These are phyloP conservation scores for Polydrusus pterygomalis DNA, from an alignment of 2,888 invertebrate genomes.

Conservation along the genomic window DNA sequence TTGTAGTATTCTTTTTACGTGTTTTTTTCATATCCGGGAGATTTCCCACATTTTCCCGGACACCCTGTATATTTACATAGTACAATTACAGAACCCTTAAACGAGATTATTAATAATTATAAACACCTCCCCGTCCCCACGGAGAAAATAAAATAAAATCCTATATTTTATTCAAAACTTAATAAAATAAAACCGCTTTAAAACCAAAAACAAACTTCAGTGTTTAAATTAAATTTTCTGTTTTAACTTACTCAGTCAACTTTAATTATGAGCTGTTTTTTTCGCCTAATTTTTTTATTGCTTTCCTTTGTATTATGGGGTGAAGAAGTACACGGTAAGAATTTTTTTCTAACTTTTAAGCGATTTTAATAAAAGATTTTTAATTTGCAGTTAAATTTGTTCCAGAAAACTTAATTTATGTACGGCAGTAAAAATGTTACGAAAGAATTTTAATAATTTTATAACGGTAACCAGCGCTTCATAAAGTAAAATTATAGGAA, in stretches of 20 bases:
- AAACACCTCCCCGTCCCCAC: too few relatives aligned
- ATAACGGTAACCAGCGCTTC: neutral
- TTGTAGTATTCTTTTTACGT: too few relatives aligned
- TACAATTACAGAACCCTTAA: too few relatives aligned
- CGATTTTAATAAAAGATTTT: constrained; percentile 5
- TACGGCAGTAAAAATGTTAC: neutral
- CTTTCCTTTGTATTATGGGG: neutral
- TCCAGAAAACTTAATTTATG: constrained; percentile 3
- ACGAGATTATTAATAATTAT: too few relatives aligned
- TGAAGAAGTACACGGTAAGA: constrained; percentile 9
- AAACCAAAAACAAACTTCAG: constrained; percentile 11
- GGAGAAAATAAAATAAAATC: constrained; percentile 1
- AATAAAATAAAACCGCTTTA: constrained; percentile 1
- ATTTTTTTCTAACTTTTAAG: neutral
- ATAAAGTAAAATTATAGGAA: neutral
- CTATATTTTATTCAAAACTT: constrained; percentile 7
- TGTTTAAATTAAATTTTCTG: constrained; percentile 14
- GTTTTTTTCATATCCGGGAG: too few relatives aligned
- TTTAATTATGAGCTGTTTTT: constrained; percentile 20
- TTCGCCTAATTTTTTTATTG: neutral
- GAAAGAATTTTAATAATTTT: too few relatives aligned
- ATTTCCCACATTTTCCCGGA: too few relatives aligned
- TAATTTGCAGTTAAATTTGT: constrained; percentile 2
- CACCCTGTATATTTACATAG: too few relatives aligned
- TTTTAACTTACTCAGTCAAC: constrained; percentile 15